A percentile compares a stretch with the other conserved stretches of the same genome.
Conservation (phyloP, 2,888 invertebrate species). For the Caenorhabditis zanzibari region DNA sequence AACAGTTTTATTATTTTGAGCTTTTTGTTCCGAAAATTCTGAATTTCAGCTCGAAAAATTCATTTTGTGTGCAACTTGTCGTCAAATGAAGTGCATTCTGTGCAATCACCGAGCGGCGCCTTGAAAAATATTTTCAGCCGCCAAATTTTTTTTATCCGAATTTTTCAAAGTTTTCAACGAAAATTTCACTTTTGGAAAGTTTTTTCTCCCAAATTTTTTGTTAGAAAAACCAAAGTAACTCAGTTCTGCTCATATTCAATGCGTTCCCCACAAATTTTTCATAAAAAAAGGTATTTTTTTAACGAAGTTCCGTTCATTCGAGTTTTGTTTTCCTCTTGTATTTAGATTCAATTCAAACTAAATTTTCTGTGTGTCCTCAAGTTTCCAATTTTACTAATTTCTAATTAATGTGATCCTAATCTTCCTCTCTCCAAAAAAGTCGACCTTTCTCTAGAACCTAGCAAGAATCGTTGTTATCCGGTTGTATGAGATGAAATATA, state of each 20-base stretch:
- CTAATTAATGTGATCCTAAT: neutral
- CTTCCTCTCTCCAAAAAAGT: too few species aligned
- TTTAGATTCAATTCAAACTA: too few species aligned
- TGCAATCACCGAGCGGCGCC: constrained; percentile 11
- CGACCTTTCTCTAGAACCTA: neutral
- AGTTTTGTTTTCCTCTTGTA: too few species aligned
- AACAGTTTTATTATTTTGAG: constrained; percentile 39
- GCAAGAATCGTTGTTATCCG: constrained; percentile 6
- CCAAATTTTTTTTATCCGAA: neutral
- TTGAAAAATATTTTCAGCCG: constrained; percentile 11
- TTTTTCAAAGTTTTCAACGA: neutral
- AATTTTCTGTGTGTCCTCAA: neutral
- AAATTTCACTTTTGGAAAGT: neutral
- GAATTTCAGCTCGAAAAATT: neutral
- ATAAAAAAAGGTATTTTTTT: too few species aligned
- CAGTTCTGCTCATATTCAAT: neutral
- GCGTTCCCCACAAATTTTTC: too few species aligned
- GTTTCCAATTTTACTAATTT: neutral
- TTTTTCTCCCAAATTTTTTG: too few species aligned
- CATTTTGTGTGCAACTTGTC: constrained; percentile 10
- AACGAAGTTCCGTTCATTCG: too few species aligned
- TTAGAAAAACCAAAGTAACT: too few species aligned
- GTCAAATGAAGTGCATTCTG: constrained; percentile 5
- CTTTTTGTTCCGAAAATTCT: constrained; percentile 41
- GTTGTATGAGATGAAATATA: constrained; percentile 43